phyloP scores from a whole-genome alignment of 2,888 invertebrate genomes.

The Caenorhabditis sp. region DNA sequence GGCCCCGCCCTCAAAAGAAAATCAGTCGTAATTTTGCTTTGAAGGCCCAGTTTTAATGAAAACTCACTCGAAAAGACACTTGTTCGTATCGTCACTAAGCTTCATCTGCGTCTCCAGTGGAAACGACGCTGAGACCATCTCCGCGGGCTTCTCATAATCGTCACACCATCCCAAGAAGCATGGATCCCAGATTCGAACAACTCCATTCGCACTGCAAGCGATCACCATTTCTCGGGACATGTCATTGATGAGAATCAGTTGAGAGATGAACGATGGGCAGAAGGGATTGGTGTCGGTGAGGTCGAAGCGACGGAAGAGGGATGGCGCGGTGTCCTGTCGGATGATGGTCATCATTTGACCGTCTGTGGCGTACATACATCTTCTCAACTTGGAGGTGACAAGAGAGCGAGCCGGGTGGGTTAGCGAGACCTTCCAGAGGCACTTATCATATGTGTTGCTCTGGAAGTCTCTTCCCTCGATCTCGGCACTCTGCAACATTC shows the following conservation, averaged over 20 bases:
- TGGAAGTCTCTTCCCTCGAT: slow-evolving; percentile 67
- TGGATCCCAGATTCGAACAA: slow-evolving; percentile 79
- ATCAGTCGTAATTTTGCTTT: no score
- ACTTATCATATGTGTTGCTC: slow-evolving; percentile 44
- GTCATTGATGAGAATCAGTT: slow-evolving; percentile 78
- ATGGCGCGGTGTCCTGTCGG: slow-evolving; percentile 55
- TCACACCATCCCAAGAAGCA: slow-evolving; percentile 76
- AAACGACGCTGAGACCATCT: slow-evolving; percentile 51
- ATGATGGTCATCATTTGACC: slow-evolving; percentile 58
- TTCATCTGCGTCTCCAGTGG: slow-evolving; percentile 53
- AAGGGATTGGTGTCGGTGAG: slow-evolving; percentile 70
- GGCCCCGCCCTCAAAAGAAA: no score
- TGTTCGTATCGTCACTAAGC: slow-evolving; percentile 53
- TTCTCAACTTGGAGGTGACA: slow-evolving; percentile 58
- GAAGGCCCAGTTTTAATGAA: no score
- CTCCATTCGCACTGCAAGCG: slow-evolving; percentile 70
- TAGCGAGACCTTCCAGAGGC: slow-evolving; percentile 49
- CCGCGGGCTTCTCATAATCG: slow-evolving; percentile 62
- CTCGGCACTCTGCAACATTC: slow-evolving; percentile 75
- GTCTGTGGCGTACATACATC: slow-evolving; percentile 62
- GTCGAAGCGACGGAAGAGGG: slow-evolving; percentile 56
- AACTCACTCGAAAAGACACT: slow-evolving; percentile 57
- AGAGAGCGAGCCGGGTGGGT: slow-evolving; percentile 40
- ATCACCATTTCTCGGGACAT: slow-evolving; percentile 79
- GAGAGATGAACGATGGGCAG: slow-evolving; percentile 64